Evolutionary conservation across 2,888 invertebrate genomes (phyloP), one percentile per base, ranked within the genome.

Genomic region (Cactoblastis cactorum): DNA sequence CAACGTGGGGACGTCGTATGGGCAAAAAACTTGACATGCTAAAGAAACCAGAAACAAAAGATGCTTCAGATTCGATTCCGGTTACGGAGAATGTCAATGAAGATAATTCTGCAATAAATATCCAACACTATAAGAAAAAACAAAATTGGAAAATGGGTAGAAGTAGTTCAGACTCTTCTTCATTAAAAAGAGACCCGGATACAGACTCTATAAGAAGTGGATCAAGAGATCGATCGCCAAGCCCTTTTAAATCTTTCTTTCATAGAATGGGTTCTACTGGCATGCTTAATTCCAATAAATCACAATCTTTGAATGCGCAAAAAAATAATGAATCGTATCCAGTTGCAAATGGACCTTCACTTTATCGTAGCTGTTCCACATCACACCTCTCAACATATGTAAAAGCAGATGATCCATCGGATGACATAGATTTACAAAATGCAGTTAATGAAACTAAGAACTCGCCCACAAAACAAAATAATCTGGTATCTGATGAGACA

Each of bases 361-460:
- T 95, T n/a, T 95, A 94, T 66, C 90, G 95, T 50, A 94, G 94
- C 71, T 94, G 94, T 73, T 95, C 95, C 33, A 95, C 95, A 22
- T 95, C 95, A 49, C 95, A 94, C 69, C 78, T 95, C 59, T 94
- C 94, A 55, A 93, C 92, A 18, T 95, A 95, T 69, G 92, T 95
- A 33, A 94, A 94, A 71, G 94, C 94, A 55, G 95, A 95, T 71
- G 95, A 95, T 80, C 95, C 95, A 6, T 94, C 94, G n/a, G 94
- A 95, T 65, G 95, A 94, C 37, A 91, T 95, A 50, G 94, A 94
- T 69, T 86, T 94, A 61, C 88, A 91, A 76, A 90, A 88, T 67
- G 67, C 83, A 54, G 73, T 77, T 59, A 77, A 78, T 64, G 78
- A 77, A 63, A 74, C 71, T 55, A 80, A 87, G 71, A 73, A 61